Base-by-base conservation (phyloP, 2,113 vertebrate species). In the Stercorarius parasiticus region DNA sequence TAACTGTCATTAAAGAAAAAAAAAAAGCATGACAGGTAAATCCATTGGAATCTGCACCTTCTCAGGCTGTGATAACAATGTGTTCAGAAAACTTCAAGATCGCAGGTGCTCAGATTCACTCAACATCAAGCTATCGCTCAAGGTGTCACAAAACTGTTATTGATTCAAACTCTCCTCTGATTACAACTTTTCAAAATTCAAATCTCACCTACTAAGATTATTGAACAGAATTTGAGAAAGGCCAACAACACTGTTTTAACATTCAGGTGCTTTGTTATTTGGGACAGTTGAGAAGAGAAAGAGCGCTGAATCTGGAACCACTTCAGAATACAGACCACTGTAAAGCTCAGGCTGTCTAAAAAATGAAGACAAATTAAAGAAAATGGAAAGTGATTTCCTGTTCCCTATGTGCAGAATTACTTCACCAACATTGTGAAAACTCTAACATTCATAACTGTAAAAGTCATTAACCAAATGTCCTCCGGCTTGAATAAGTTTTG, bases 311-410 rank as follows among this genome's bases (percentile, higher is more conserved):
- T 82, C 52, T 86, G 73, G 56, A 96, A 84, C 32, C 43, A 61
- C 81, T 91, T 95, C 73, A 72, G 70, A 85, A 87, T 34, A 34
- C 5, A 91, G 62, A 45, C 17, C 17, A 40, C 47, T 42, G 56
- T 64, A 72, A 82, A 87, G 21, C 56, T 89, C n/a, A 21, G 40
- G 58, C 61, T 96, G 93, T 90, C 95, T 72, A 4, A 87, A 91
- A 96, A 87, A 87, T 87, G 72, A 94, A 95, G 86, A 87, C 76
- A 66, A 92, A 95, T 93, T 86, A 64, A 94, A 89, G 77, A 93
- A 95, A 93, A 93, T 56, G 30, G 47, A 87, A 96, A 90, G 61
- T 79, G 73, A 93, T 96, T 96, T 96, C 84, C 78, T 82, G 81
- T 84, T 95, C 58, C 30, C 18, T 27, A 11, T 56, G 65, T 85